Conservation (phyloP, 2,113 vertebrate species). For the Myiagra hebetior region DNA sequence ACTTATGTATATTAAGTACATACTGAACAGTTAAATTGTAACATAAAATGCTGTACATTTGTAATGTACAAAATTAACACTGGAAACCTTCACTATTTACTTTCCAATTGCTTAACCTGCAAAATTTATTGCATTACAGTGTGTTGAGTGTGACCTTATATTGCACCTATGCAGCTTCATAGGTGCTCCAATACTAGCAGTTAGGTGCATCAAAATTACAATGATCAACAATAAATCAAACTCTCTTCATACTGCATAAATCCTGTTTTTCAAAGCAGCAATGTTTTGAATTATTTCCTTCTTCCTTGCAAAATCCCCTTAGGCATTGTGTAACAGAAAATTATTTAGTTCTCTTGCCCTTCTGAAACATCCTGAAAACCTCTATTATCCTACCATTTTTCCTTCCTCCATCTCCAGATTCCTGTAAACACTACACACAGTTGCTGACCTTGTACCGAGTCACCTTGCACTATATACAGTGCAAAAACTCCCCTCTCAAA, state of each 20-base stretch:
- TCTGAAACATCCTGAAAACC: background rate
- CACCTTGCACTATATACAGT: background rate
- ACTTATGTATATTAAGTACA: background rate
- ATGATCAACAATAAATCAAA: accelerated
- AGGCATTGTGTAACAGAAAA: background rate
- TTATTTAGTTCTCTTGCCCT: background rate
- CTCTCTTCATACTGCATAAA: background rate
- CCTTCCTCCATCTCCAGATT: background rate
- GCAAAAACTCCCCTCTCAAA: background rate
- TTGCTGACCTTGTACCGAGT: background rate
- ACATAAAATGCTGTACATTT: background rate
- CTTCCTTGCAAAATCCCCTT: background rate
- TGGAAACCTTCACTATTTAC: background rate
- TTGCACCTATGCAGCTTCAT: background rate
- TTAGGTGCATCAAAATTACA: background rate
- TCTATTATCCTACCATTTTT: background rate
- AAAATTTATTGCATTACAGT: background rate
- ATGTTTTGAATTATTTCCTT: background rate
- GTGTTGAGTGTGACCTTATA: background rate
- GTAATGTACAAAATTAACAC: background rate
- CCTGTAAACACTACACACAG: background rate
- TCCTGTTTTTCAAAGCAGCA: background rate
- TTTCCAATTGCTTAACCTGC: background rate
- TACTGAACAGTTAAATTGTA: background rate
- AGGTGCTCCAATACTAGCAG: background rate